phyloP scores from a whole-genome alignment of 2,797 vertebrate species.

The Argya squamiceps region DNA sequence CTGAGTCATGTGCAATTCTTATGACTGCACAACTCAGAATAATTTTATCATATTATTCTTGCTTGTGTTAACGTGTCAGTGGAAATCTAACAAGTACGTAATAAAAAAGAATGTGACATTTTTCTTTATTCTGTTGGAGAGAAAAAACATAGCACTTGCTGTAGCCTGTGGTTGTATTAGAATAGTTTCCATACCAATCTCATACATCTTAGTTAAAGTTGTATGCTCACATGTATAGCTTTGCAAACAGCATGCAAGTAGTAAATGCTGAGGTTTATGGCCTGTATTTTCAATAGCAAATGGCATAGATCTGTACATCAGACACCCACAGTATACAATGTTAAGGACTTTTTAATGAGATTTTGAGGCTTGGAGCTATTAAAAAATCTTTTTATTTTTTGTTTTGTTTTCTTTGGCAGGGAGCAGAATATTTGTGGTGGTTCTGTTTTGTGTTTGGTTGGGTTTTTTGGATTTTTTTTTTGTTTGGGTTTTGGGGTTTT shows the following conservation, averaged over 20 bases:
- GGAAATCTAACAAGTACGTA: background rate
- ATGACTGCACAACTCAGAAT: conserved; percentile 33
- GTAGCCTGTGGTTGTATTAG: background rate
- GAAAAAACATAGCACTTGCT: background rate
- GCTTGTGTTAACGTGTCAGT: conserved; percentile 16
- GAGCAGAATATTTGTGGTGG: background rate
- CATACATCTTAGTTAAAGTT: background rate
- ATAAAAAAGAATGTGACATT: background rate
- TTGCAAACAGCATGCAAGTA: background rate
- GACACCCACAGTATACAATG: background rate
- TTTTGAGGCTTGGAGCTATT: background rate
- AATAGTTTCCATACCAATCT: background rate
- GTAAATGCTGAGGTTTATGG: background rate
- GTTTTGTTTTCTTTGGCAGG: background rate
- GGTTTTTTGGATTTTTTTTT: background rate
- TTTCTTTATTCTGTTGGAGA: background rate
- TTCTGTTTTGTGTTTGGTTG: background rate
- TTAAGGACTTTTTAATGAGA: background rate
- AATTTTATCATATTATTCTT: conserved; percentile 50
- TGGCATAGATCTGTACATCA: background rate
- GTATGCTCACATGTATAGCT: background rate
- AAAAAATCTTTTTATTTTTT: background rate
- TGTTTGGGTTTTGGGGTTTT: background rate
- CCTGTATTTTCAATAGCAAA: background rate
- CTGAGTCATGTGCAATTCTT: background rate